Percentiles rank a stretch among this genome's conserved stretches.
Evolutionary conservation across 1,140 invertebrate genomes (phyloP).

Genomic region (Heliothis virescens): DNA sequence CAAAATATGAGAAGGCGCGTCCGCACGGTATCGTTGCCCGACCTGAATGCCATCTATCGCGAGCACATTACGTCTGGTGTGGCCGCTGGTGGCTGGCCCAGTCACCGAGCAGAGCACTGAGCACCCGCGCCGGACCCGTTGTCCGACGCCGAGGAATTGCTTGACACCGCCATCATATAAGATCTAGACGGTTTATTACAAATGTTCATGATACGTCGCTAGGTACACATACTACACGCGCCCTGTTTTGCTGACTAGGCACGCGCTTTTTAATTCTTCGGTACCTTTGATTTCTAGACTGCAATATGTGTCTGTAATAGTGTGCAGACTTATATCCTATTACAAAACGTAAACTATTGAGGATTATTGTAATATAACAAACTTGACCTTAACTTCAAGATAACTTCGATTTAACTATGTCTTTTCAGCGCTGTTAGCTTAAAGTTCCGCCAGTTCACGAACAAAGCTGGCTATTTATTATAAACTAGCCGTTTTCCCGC

Average conservation of each 20-base stretch:
- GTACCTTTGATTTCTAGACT: too few relatives aligned
- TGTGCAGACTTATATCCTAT: too few relatives aligned
- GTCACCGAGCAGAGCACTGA: constrained; percentile 44
- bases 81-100: constrained; percentile 61
- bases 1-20: constrained; percentile 57
- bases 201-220: neutral
- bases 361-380: too few relatives aligned
- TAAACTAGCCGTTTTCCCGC: too few relatives aligned
- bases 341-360: too few relatives aligned
- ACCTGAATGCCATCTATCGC: constrained; percentile 80
- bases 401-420: neutral
- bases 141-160: constrained; percentile 28
- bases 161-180: constrained; percentile 21
- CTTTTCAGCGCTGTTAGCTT: neutral
- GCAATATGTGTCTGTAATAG: too few relatives aligned
- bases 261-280: neutral
- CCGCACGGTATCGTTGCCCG: constrained; percentile 68
- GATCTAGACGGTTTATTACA: constrained; percentile 29
- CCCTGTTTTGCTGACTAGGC: neutral
- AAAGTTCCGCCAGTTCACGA: neutral
- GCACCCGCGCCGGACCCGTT: constrained; percentile 26
- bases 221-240: too few relatives aligned
- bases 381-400: neutral
- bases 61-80: constrained; percentile 53
- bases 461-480: neutral